phyloP scores from a whole-genome alignment of 1,140 invertebrate species.

The Zaprionus taronus region DNA sequence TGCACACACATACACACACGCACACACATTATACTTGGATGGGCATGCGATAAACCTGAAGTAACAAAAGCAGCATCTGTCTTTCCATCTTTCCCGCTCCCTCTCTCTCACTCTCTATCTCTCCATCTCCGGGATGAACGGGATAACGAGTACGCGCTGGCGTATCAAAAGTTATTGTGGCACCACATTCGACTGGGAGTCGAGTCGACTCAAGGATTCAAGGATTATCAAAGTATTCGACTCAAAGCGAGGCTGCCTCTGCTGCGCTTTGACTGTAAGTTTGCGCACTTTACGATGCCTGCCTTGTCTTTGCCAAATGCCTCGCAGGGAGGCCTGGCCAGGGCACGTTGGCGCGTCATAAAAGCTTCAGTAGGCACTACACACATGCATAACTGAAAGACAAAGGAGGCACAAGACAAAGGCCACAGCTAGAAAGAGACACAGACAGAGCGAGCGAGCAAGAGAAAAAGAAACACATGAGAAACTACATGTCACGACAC shows the following conservation, averaged over 20 bases:
- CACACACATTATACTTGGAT: neutral
- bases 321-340: slow-evolving; percentile 42
- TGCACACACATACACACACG: slow-evolving; percentile 37
- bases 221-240: slow-evolving; percentile 78
- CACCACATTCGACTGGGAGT: slow-evolving; percentile 31
- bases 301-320: slow-evolving; percentile 56
- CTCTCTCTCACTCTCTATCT: neutral
- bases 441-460: neutral
- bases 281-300: slow-evolving; percentile 74
- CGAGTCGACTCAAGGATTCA: slow-evolving; percentile 41
- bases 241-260: slow-evolving; percentile 18
- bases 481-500: slow-evolving; percentile 50
- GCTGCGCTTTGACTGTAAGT: slow-evolving; percentile 52
- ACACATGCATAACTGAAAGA: slow-evolving; percentile 79
- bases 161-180: slow-evolving; percentile 74
- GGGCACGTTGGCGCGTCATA: slow-evolving; percentile 58
- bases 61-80: slow-evolving; percentile 68
- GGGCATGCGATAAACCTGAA: slow-evolving; percentile 61
- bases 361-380: slow-evolving; percentile 51
- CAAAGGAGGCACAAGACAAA: slow-evolving; percentile 73
- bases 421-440: slow-evolving; percentile 11
- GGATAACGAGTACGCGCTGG: slow-evolving; percentile 36
- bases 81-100: neutral
- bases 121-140: neutral
- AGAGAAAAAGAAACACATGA: slow-evolving; percentile 23